phyloP scores from a whole-genome alignment of 2,797 vertebrate species.

The Psittacula derbiana region DNA sequence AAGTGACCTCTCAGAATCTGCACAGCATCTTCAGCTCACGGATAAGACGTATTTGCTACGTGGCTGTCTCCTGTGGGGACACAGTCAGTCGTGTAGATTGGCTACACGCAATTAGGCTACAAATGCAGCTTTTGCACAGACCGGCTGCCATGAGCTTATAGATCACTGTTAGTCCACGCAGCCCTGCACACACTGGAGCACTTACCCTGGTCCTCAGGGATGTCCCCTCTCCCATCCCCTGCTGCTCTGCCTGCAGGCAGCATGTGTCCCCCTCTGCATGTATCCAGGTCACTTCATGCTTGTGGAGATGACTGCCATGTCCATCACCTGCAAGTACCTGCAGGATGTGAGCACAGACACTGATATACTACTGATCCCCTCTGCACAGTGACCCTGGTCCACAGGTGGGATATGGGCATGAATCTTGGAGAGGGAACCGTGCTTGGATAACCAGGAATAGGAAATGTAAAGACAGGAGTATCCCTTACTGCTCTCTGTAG shows the following conservation, averaged over 20 bases:
- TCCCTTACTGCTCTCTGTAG: fast-evolving
- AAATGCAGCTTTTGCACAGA: not conserved
- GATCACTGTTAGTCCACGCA: fast-evolving
- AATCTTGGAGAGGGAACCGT: not conserved
- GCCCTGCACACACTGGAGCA: not conserved
- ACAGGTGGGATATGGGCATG: fast-evolving
- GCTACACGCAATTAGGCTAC: not conserved
- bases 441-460: not conserved
- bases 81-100: not conserved
- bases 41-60: not conserved
- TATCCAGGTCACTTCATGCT: not conserved
- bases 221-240: fast-evolving
- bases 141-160: not conserved
- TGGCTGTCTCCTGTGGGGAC: not conserved
- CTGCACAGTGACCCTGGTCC: fast-evolving
- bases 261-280: fast-evolving
- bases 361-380: fast-evolving
- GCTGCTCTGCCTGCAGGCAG: not conserved
- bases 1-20: not conserved
- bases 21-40: not conserved
- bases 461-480: not conserved
- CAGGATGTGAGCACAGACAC: fast-evolving
- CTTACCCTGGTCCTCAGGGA: not conserved
- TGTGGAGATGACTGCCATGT: fast-evolving
- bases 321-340: fast-evolving